Percentiles rank a stretch among this genome's conserved stretches.
phyloP scores from a whole-genome alignment of 1,140 invertebrate genomes.

The Drosophila equinoxialis region DNA sequence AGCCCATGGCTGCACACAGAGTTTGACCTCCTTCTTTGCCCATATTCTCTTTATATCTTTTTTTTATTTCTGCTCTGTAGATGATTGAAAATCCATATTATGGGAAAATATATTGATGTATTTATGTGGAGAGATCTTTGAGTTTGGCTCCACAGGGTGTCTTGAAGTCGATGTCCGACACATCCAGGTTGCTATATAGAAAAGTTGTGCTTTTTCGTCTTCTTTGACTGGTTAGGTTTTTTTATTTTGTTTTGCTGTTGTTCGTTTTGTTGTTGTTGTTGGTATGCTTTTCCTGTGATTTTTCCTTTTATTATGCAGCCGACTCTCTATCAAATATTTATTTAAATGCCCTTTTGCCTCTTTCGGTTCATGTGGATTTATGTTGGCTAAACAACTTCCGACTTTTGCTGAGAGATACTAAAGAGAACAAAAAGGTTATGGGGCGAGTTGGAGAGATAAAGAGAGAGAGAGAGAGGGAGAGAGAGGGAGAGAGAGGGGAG shows the following conservation, averaged over 20 bases:
- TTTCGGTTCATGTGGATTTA: conserved; percentile 70
- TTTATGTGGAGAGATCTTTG: no score
- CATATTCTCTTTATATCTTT: no score
- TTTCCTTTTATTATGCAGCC: conserved; percentile 45
- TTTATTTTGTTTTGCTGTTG: not conserved
- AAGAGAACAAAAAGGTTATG: not conserved
- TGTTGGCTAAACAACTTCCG: conserved; percentile 68
- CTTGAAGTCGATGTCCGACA: no score
- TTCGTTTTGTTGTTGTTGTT: not conserved
- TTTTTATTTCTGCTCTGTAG: no score
- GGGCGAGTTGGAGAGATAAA: not conserved
- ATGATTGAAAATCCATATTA: no score
- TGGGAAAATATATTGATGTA: no score
- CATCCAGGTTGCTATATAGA: no score
- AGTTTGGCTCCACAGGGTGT: no score
- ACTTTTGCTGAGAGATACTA: conserved; percentile 38
- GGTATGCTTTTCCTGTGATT: conserved; percentile 49
- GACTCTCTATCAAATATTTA: conserved; percentile 76
- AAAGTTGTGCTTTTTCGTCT: not conserved
- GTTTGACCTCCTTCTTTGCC: no score
- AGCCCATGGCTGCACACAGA: no score
- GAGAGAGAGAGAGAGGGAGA: not conserved
- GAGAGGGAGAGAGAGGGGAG: not conserved
- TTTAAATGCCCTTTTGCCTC: conserved; percentile 51
- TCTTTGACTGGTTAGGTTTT: not conserved